Percentiles rank a stretch among this genome's conserved stretches.
Conservation (phyloP, 2,113 vertebrate species). For the Silurus glanis region DNA sequence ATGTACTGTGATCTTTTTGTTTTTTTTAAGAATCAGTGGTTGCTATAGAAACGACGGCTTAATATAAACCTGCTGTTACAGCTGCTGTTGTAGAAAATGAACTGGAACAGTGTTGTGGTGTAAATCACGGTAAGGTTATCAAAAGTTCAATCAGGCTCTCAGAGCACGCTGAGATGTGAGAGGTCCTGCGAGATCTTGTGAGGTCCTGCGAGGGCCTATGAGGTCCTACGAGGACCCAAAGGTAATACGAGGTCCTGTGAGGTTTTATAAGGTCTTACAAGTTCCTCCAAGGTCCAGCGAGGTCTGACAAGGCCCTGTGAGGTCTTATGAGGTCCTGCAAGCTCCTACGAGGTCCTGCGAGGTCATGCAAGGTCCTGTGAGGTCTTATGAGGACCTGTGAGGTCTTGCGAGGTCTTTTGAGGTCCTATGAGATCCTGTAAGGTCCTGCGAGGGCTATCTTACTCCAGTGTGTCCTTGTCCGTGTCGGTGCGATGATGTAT, state of each 20-base stretch:
- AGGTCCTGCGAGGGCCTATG: neutral
- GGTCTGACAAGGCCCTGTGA: too few relatives aligned
- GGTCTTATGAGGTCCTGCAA: too few relatives aligned
- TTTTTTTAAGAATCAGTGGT: neutral
- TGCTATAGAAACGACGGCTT: neutral
- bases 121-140: neutral
- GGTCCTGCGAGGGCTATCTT: neutral
- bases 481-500: neutral
- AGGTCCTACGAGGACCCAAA: too few relatives aligned
- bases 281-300: too few relatives aligned
- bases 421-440: too few relatives aligned
- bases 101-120: neutral
- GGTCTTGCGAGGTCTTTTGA: too few relatives aligned
- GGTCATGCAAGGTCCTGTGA: too few relatives aligned
- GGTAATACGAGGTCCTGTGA: too few relatives aligned
- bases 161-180: neutral
- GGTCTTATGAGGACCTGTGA: too few relatives aligned
- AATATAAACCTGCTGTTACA: neutral
- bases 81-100: neutral
- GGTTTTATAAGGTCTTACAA: too few relatives aligned
- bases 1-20: neutral
- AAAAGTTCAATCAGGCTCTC: neutral
- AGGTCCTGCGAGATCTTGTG: neutral
- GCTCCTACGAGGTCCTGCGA: too few relatives aligned
- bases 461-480: constrained; percentile 12